Evolutionary conservation across 1,140 invertebrate genomes (phyloP).

Genomic region (Meloidogyne chitwoodi): DNA sequence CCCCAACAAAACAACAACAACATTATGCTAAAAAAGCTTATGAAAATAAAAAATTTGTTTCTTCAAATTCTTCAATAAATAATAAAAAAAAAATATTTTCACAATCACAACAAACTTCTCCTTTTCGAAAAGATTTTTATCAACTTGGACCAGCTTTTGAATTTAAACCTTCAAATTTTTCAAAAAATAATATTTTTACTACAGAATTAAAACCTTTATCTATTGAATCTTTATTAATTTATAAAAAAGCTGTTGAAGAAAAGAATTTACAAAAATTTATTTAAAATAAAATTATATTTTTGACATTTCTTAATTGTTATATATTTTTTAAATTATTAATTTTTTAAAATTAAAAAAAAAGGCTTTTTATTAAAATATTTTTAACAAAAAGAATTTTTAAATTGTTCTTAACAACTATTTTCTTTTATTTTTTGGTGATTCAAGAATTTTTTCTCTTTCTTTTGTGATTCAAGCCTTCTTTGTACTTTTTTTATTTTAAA

Average conservation of each 20-base stretch:
- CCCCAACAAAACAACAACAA: neutral
- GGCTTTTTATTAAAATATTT: neutral
- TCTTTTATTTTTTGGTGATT: neutral
- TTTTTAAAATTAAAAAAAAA: neutral
- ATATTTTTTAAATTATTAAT: neutral
- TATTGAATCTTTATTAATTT: constrained; percentile 8
- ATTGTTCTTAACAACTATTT: neutral
- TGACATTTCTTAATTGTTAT: neutral
- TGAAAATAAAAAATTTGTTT: neutral
- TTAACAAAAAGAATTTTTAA: neutral
- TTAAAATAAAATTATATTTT: neutral
- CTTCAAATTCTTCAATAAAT: neutral
- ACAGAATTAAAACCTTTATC: constrained; percentile 4
- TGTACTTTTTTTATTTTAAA: neutral
- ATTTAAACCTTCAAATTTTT: constrained; percentile 36
- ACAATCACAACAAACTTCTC: neutral
- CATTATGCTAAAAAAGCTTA: neutral
- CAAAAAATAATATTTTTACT: neutral
- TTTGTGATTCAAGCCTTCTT: neutral
- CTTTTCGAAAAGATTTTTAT: constrained; percentile 22
- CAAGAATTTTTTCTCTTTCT: neutral
- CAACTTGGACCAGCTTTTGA: constrained; percentile 37
- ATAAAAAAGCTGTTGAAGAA: neutral
- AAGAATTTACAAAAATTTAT: neutral
- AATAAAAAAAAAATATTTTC: neutral